Base-by-base conservation (phyloP, 2,113 vertebrate species). In the Pagrus major region DNA sequence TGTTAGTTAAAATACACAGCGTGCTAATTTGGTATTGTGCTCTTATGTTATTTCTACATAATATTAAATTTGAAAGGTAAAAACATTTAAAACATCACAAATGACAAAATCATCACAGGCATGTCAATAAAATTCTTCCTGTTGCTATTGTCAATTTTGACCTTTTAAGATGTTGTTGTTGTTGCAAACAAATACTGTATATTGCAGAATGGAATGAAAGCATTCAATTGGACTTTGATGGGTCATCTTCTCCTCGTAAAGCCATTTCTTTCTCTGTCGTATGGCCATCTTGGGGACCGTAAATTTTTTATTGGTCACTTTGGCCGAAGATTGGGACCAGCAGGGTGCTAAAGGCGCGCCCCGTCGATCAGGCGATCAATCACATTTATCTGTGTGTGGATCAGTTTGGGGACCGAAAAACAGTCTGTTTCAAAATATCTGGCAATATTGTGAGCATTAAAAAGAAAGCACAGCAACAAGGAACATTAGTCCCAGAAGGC, bases 251-350 rank as follows among this genome's bases (percentile, higher is more conserved):
- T 74, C 52, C 78, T 80, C 27, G 1, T 84, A 83, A 87, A 87
- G 61, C 71, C 51, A 33, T 61, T 58, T 66, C 76, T 77, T 75
- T 37, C 42, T 66, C 27, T 67, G 20, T 49, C n/a, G 49, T 69
- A 80, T 37, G 46, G 77, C 69, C 59, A 59, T 69, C 60, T 0
- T 31, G 86, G 80, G 89, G 60, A 86, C 74, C 65, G 73, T 92
- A 85, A 88, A 82, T 44, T 4, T 39, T 92, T 93, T 91, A 93
- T 91, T 84, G 85, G 79, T 88, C 85, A 83, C 83, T 89, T 75
- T 69, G 78, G 86, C 54, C 18, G 7, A 55, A 72, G 58, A 79
- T 67, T 69, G 76, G 78, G 63, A 67, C 81, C 80, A 83, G 82
- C 85, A 71, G 82, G 75, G 83, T 60, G 63, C 78, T 80, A 55